phyloP scores from a whole-genome alignment of 2,113 vertebrate genomes.

The Gulo gulo region DNA sequence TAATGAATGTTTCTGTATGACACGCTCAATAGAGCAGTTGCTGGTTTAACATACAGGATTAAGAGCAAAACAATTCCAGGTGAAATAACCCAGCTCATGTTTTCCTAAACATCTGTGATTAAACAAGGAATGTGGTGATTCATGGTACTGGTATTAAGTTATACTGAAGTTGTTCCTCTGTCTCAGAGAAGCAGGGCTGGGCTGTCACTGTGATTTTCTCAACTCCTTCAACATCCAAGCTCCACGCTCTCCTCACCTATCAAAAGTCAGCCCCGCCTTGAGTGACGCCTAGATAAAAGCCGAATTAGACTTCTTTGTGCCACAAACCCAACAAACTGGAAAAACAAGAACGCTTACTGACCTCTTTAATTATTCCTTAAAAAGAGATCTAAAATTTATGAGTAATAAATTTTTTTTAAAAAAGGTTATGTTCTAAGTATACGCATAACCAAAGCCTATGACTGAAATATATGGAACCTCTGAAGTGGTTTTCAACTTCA shows the following conservation, averaged over 20 bases:
- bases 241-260: neutral
- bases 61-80: constrained; percentile 15
- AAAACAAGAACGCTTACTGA: neutral
- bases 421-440: neutral
- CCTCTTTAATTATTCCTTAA: neutral
- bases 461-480: neutral
- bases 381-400: neutral
- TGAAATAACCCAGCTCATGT: neutral
- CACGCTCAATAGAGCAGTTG: neutral
- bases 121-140: constrained; percentile 40
- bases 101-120: neutral
- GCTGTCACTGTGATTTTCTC: neutral
- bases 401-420: neutral
- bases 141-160: neutral
- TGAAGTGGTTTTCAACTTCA: constrained; percentile 34
- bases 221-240: neutral
- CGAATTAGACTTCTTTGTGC: neutral
- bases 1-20: neutral
- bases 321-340: constrained; percentile 25
- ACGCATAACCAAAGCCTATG: neutral
- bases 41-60: neutral
- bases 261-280: constrained; percentile 25
- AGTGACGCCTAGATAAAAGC: neutral
- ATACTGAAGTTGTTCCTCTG: neutral
- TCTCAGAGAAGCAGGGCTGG: neutral